Percentiles rank a stretch among this genome's conserved stretches.
Conservation (phyloP, 2,888 invertebrate species). For the Xiphydria camelus region DNA sequence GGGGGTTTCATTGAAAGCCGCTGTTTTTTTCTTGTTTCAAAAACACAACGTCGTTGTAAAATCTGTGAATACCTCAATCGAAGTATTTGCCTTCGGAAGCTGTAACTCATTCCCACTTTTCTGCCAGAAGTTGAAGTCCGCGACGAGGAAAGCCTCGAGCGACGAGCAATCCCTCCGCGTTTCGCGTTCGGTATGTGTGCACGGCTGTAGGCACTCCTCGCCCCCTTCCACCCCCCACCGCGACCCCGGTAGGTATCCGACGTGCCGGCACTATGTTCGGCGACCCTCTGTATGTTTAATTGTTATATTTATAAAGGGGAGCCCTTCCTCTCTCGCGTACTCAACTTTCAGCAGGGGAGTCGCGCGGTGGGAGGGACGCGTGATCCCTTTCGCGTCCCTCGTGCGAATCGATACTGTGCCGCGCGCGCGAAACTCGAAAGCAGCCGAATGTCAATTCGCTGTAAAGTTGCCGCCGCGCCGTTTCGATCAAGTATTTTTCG, state of each 20-base stretch:
- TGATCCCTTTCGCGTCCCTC: conserved; percentile 30
- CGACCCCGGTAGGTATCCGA: background rate
- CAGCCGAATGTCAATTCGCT: background rate
- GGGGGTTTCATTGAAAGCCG: no score
- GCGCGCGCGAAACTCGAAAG: background rate
- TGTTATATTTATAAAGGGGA: conserved; percentile 32
- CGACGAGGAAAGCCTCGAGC: conserved; percentile 10
- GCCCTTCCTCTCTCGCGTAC: background rate
- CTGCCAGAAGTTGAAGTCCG: no score
- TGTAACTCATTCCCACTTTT: no score
- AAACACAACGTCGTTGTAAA: no score
- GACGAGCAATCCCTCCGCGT: conserved; percentile 21
- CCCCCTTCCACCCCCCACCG: background rate
- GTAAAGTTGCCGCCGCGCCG: background rate
- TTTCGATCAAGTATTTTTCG: no score
- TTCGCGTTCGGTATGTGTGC: background rate
- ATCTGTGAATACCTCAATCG: no score
- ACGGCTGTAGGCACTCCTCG: background rate
- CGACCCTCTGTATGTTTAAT: conserved; percentile 28
- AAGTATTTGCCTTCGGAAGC: no score
- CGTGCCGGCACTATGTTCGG: conserved; percentile 2
- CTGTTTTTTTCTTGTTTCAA: no score
- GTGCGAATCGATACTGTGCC: conserved; percentile 35
- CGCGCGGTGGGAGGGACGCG: conserved; percentile 21
- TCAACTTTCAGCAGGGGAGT: conserved; percentile 7